These are phyloP conservation scores for Apamea monoglypha DNA, from an alignment of 2,888 invertebrate genomes.

Conservation along the genomic window DNA sequence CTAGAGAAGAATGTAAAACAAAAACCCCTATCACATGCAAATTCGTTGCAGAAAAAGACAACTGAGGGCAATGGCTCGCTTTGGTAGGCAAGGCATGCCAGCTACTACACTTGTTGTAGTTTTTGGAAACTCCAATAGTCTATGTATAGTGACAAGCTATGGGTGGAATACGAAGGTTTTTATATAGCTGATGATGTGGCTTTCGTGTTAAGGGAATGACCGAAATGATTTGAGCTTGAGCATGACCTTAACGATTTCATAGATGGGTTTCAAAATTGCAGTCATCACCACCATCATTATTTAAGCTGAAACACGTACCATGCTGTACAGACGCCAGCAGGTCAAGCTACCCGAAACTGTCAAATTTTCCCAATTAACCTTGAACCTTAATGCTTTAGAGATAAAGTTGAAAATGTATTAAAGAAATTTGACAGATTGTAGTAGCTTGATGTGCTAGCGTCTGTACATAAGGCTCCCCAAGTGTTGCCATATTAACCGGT, in stretches of 20 bases:
- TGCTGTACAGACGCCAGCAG: too few relatives aligned
- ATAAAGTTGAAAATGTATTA: too few relatives aligned
- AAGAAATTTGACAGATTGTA: too few relatives aligned
- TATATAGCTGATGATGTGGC: background rate
- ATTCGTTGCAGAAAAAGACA: constrained; percentile 45
- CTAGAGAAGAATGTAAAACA: constrained; percentile 25
- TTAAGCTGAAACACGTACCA: background rate
- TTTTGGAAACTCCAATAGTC: constrained; percentile 30
- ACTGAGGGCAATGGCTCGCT: constrained; percentile 48
- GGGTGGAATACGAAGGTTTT: too few relatives aligned
- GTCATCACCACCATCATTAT: background rate
- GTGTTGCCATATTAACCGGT: background rate
- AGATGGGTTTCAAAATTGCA: background rate
- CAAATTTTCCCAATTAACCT: too few relatives aligned
- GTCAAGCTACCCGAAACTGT: too few relatives aligned
- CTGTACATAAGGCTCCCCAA: background rate
- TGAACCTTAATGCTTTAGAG: too few relatives aligned
- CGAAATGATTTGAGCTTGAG: background rate
- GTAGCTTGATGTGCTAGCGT: too few relatives aligned
- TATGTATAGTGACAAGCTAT: background rate
- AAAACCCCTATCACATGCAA: constrained; percentile 50
- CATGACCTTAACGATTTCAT: background rate
- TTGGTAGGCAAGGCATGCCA: constrained; percentile 39
- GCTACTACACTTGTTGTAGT: constrained; percentile 4
- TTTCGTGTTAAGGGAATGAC: background rate